Evolutionary conservation across 2,797 vertebrate species (phyloP).

Genomic region (Poeciliopsis paucimaculata): DNA sequence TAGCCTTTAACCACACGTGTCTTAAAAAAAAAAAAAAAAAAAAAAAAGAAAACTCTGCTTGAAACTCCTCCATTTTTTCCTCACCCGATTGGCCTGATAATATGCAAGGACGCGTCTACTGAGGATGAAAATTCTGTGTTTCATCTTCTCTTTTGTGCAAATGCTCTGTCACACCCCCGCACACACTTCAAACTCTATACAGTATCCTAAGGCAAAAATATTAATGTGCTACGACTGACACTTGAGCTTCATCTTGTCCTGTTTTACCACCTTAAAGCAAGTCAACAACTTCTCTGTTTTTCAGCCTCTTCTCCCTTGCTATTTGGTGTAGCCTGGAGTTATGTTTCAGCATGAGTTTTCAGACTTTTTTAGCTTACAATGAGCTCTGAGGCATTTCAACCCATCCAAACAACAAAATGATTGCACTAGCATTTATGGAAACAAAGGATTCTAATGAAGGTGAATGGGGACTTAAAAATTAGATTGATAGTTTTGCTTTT

Average conservation of each 20-base stretch:
- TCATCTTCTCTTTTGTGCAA: constrained; percentile 47
- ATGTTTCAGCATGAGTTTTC: constrained; percentile 37
- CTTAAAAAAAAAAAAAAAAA: not conserved
- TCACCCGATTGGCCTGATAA: constrained; percentile 48
- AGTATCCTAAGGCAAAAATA: constrained; percentile 36
- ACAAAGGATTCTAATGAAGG: constrained; percentile 17
- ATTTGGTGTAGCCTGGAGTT: constrained; percentile 45
- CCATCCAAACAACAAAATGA: constrained; percentile 23
- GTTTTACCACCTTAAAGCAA: constrained; percentile 42
- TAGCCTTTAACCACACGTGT: constrained; percentile 26
- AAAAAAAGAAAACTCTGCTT: constrained; percentile 24
- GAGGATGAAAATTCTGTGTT: constrained; percentile 43
- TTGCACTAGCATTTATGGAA: constrained; percentile 18
- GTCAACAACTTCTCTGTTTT: constrained; percentile 33
- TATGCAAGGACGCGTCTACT: constrained; percentile 38
- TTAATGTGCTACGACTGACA: constrained; percentile 24
- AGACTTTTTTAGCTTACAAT: constrained; percentile 40
- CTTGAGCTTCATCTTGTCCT: constrained; percentile 38
- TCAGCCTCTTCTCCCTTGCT: constrained; percentile 24
- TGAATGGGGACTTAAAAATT: constrained; percentile 3
- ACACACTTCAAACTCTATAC: constrained; percentile 38
- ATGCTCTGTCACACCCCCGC: constrained; percentile 28
- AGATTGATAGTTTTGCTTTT: not conserved
- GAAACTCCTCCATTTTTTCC: constrained; percentile 27
- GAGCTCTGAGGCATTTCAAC: constrained; percentile 40